These are phyloP conservation scores for Thamnophis elegans DNA, from an alignment of 2,797 vertebrate genomes.

Conservation along the genomic window DNA sequence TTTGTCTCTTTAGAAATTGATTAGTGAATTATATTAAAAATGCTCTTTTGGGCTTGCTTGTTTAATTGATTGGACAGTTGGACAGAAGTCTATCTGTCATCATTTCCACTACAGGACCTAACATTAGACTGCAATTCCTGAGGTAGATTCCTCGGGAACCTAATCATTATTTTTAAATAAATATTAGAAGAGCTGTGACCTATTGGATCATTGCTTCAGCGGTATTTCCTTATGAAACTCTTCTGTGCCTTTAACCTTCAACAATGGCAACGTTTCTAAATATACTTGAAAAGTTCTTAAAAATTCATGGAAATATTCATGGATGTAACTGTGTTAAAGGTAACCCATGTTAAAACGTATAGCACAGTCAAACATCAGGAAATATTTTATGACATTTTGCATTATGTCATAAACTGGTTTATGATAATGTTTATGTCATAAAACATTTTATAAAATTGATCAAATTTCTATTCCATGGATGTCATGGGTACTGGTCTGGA, in stretches of 20 bases:
- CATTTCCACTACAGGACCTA: neutral
- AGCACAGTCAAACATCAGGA: neutral
- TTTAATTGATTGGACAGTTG: neutral
- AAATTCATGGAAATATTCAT: neutral
- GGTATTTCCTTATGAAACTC: neutral
- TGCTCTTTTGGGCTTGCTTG: neutral
- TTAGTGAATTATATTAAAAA: neutral
- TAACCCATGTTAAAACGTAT: neutral
- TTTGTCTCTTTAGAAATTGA: neutral
- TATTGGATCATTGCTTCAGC: neutral
- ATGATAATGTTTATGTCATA: neutral
- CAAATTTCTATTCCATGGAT: neutral
- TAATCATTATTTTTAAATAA: neutral
- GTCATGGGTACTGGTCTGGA: neutral
- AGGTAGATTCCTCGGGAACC: neutral
- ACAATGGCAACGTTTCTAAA: neutral
- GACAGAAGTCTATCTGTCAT: neutral
- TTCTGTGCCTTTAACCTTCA: neutral
- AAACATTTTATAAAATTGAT: neutral
- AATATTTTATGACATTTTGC: no score
- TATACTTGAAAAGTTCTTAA: neutral
- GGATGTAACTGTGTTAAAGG: neutral
- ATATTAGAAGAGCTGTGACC: neutral
- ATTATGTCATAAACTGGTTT: neutral
- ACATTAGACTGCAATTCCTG: neutral